Percentiles rank a stretch among this genome's conserved stretches.
Evolutionary conservation across 2,113 vertebrate species (phyloP).

Genomic region (Dasyprocta punctata): DNA sequence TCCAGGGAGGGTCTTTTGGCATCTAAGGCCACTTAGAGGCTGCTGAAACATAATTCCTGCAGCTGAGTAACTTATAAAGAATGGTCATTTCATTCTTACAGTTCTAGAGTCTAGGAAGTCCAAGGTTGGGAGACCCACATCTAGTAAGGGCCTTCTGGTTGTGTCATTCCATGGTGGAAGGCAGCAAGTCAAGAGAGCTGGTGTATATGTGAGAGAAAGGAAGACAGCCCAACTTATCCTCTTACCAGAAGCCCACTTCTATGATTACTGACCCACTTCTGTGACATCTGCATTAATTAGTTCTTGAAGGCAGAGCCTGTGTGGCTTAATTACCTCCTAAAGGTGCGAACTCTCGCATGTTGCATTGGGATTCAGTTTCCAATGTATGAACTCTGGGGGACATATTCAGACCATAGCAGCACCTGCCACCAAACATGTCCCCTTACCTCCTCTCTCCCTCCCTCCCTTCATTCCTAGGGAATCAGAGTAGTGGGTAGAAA

Average conservation of each 20-base stretch:
- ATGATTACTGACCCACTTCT: neutral
- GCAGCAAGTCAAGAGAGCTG: no score
- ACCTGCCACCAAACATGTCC: accelerated
- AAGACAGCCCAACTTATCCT: neutral
- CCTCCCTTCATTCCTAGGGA: neutral
- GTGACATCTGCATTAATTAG: accelerated
- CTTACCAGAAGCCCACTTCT: neutral
- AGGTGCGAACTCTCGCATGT: neutral
- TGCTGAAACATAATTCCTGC: neutral
- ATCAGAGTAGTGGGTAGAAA: neutral
- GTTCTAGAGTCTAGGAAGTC: neutral
- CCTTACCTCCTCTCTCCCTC: neutral
- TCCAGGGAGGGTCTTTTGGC: neutral
- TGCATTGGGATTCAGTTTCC: no score
- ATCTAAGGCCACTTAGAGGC: neutral
- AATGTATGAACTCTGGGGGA: neutral
- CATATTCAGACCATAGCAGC: neutral
- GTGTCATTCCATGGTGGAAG: neutral
- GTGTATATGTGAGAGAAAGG: no score
- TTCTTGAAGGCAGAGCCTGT: neutral
- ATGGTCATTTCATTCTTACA: neutral
- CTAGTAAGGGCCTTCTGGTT: neutral
- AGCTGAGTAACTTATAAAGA: neutral
- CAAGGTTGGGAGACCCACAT: neutral
- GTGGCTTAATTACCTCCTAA: no score